Conservation (phyloP, 2,888 invertebrate species). For the Plagiodera versicolora region DNA sequence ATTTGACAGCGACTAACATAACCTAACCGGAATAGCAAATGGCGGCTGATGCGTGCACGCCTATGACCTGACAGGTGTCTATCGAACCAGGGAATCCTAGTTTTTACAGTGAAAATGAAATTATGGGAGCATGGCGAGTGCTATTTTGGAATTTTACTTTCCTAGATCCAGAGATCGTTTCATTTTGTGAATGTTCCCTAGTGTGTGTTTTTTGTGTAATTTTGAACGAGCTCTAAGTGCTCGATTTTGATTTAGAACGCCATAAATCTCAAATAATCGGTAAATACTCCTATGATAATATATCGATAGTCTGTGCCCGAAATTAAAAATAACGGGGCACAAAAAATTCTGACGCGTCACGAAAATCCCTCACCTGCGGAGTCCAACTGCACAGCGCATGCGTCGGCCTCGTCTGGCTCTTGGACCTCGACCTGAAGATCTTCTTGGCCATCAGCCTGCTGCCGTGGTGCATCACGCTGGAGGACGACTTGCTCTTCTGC, state of each 20-base stretch:
- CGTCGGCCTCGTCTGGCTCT: slow-evolving; percentile 72
- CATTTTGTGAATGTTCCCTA: slow-evolving; percentile 12
- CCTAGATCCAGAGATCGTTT: neutral
- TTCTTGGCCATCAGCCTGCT: slow-evolving; percentile 77
- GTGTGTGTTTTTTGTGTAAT: slow-evolving; percentile 18
- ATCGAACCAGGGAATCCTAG: no score
- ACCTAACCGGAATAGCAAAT: no score
- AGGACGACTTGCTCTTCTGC: slow-evolving; percentile 90
- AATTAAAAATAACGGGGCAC: no score
- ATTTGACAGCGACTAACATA: no score
- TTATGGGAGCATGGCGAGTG: no score
- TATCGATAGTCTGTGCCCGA: no score
- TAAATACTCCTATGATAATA: slow-evolving; percentile 21
- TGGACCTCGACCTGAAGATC: slow-evolving; percentile 82
- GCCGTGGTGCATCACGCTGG: slow-evolving; percentile 78
- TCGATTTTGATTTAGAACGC: slow-evolving; percentile 22
- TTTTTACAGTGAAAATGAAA: no score
- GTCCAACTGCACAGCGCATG: slow-evolving; percentile 71
- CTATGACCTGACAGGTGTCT: no score
- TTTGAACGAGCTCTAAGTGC: slow-evolving; percentile 20
- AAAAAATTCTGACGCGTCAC: neutral
- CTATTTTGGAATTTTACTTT: no score
- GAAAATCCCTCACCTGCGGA: slow-evolving; percentile 80
- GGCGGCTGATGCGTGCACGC: no score
- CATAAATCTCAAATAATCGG: slow-evolving; percentile 23